Evolutionary conservation across 2,797 vertebrate species (phyloP).

Genomic region (Typhlichthys eigenmanni): DNA sequence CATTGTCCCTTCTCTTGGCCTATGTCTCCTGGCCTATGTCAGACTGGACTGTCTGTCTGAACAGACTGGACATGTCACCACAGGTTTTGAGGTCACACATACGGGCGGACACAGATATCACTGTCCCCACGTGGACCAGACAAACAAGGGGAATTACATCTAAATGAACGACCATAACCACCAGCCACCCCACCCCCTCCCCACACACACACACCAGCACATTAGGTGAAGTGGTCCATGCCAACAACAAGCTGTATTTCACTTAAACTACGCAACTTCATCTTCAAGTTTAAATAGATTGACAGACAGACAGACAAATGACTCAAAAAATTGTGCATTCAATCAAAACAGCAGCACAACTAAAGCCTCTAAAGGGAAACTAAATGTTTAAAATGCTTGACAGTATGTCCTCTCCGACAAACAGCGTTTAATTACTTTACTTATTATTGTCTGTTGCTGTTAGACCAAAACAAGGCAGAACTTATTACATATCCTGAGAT

Average conservation of each 20-base stretch:
- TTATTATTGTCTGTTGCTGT: conserved; percentile 76
- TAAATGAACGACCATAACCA: conserved; percentile 44
- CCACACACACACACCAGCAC: neutral
- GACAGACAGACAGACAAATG: conserved; percentile 13
- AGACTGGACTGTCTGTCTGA: conserved; percentile 49
- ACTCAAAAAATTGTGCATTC: conserved; percentile 47
- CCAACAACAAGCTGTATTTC: conserved; percentile 44
- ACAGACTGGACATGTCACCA: conserved; percentile 46
- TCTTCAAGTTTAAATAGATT: conserved; percentile 24
- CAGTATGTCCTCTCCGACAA: conserved; percentile 59
- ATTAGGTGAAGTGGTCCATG: conserved; percentile 33
- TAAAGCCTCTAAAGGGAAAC: conserved; percentile 53
- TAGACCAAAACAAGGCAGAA: conserved; percentile 78
- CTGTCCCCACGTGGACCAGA: too few relatives aligned
- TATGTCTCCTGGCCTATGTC: conserved; percentile 22
- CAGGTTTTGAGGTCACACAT: conserved; percentile 60
- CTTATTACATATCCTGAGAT: conserved; percentile 78
- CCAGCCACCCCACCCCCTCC: conserved; percentile 15
- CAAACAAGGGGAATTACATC: conserved; percentile 56
- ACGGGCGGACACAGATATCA: neutral
- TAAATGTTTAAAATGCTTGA: conserved; percentile 57
- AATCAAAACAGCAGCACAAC: conserved; percentile 49
- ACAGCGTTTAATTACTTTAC: conserved; percentile 81
- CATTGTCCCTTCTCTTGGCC: too few relatives aligned
- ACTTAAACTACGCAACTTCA: conserved; percentile 26